These are phyloP conservation scores for Mastomys natalensis DNA, from an alignment of 2,113 vertebrate species.

Conservation along the genomic window DNA sequence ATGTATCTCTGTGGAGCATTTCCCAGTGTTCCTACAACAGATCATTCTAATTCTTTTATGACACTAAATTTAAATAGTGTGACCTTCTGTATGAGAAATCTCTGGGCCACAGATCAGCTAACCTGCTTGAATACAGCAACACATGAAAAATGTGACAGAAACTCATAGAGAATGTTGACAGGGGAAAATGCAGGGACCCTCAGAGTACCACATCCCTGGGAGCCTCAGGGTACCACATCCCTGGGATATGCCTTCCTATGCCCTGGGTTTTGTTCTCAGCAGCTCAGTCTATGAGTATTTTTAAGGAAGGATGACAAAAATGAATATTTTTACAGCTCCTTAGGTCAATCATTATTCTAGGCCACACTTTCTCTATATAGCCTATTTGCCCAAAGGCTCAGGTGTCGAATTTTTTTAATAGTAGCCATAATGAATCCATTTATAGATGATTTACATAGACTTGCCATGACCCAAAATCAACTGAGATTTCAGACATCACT, in stretches of 20 bases:
- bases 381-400: slow-evolving; percentile 65
- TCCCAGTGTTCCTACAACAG: background rate
- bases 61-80: background rate
- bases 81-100: background rate
- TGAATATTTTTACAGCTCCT: slow-evolving; percentile 16
- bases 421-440: slow-evolving; percentile 70
- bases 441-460: slow-evolving; percentile 68
- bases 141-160: background rate
- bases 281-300: background rate
- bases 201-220: background rate
- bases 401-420: slow-evolving; percentile 70
- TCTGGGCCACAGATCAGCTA: background rate
- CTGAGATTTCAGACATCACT: background rate
- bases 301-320: slow-evolving; percentile 24
- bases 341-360: slow-evolving; percentile 46
- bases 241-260: background rate
- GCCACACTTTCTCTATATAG: slow-evolving; percentile 58
- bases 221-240: background rate
- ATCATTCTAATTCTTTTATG: background rate
- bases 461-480: slow-evolving; percentile 48
- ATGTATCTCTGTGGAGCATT: background rate
- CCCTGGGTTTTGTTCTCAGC: background rate
- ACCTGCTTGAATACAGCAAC: background rate
- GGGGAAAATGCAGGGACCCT: background rate
- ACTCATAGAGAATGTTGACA: background rate